These are phyloP conservation scores for Chanos chanos DNA, from an alignment of 2,797 vertebrate genomes.

Conservation along the genomic window DNA sequence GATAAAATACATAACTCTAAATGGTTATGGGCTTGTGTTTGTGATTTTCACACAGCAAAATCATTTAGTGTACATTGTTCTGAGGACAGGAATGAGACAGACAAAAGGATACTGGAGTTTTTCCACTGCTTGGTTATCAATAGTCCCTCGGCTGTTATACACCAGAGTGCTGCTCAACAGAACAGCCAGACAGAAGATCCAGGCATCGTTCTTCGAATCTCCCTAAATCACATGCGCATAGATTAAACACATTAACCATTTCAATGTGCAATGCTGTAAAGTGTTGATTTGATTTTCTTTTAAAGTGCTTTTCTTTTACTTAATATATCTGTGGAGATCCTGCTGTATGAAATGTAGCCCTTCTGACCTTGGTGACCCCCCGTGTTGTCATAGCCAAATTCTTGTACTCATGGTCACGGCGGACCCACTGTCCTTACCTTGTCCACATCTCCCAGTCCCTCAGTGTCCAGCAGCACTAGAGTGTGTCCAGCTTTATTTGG, in stretches of 20 bases:
- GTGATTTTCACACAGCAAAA: too few species aligned
- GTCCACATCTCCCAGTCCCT: constrained; percentile 63
- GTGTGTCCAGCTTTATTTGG: constrained; percentile 33
- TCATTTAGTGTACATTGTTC: too few species aligned
- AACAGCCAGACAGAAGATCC: constrained; percentile 56
- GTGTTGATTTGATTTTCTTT: too few species aligned
- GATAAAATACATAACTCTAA: too few species aligned
- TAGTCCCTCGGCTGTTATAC: constrained; percentile 58
- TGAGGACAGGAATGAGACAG: too few species aligned
- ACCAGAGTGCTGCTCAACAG: constrained; percentile 59
- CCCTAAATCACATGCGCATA: constrained; percentile 40
- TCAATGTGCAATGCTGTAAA: too few species aligned
- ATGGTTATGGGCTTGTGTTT: too few species aligned
- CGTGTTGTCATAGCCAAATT: too few species aligned
- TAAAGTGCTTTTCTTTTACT: too few species aligned
- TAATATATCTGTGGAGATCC: too few species aligned
- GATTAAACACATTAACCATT: not conserved
- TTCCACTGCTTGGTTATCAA: constrained; percentile 54
- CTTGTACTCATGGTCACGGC: too few species aligned
- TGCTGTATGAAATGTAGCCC: not conserved
- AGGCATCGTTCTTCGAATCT: constrained; percentile 52
- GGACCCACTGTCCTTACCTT: too few species aligned
- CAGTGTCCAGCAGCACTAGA: constrained; percentile 65
- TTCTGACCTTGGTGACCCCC: not conserved
- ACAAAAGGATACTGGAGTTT: constrained; percentile 57